phyloP scores from a whole-genome alignment of 37 sponge, comb jelly and placozoan genomes.

The Tethya wilhelma region DNA sequence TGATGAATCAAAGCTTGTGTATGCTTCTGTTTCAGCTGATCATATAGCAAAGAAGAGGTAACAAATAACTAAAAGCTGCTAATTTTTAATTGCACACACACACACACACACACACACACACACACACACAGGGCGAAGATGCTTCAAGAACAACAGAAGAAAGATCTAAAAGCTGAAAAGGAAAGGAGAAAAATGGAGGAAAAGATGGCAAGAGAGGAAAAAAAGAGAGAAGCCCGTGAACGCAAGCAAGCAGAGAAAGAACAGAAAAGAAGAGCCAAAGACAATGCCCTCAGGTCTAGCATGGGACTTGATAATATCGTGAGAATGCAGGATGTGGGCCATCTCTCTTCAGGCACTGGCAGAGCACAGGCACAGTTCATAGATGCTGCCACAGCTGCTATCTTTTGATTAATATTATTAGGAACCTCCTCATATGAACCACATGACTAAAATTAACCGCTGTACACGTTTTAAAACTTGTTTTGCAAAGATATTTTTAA shows the following conservation, averaged over 20 bases:
- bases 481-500: too few relatives aligned
- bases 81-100: not conserved
- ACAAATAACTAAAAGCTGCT: not conserved
- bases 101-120: not conserved
- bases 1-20: constrained; percentile 25
- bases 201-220: constrained; percentile 24
- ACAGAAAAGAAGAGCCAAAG: constrained; percentile 20
- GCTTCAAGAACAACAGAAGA: constrained; percentile 9
- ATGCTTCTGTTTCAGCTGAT: constrained; percentile 31
- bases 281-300: constrained; percentile 1
- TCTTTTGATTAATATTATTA: constrained; percentile 23
- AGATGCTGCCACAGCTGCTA: constrained; percentile 44
- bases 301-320: constrained; percentile 36
- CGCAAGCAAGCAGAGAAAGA: constrained; percentile 19
- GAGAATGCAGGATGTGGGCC: constrained; percentile 17
- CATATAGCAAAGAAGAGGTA: constrained; percentile 42
- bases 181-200: constrained; percentile 24
- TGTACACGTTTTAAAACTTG: too few relatives aligned
- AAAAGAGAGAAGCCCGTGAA: constrained; percentile 2
- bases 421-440: too few relatives aligned
- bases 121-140: constrained; percentile 6
- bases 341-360: not conserved
- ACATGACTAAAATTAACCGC: too few relatives aligned
- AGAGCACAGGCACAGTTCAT: constrained; percentile 49
- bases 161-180: not conserved